Conservation (phyloP, 2,113 vertebrate genomes). For the Microcebus murinus region DNA sequence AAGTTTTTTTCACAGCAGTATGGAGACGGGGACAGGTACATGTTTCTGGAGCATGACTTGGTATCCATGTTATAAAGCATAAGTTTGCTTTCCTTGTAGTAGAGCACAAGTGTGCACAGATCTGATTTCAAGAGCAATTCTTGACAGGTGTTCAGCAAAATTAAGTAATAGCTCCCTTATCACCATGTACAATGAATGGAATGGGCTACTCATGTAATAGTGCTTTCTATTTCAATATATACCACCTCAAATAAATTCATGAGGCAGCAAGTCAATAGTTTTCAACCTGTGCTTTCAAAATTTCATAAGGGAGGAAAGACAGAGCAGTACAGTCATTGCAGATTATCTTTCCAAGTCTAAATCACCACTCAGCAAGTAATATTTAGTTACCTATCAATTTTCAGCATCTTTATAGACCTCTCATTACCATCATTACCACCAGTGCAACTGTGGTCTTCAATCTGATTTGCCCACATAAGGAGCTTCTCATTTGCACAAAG, state of each 20-base stretch:
- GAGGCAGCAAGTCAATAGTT: constrained; percentile 49
- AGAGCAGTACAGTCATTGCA: background rate
- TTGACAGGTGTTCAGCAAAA: constrained; percentile 51
- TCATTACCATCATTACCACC: background rate
- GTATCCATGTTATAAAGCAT: background rate
- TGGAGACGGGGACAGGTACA: background rate
- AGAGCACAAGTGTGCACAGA: background rate
- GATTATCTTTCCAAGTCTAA: constrained; percentile 54
- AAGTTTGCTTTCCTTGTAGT: constrained; percentile 10
- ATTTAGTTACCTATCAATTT: constrained; percentile 4
- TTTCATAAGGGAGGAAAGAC: constrained; percentile 39
- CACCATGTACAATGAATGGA: constrained; percentile 48
- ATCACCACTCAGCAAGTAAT: background rate
- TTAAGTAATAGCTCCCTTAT: constrained; percentile 68
- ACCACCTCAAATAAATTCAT: constrained; percentile 56
- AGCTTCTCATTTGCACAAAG: background rate
- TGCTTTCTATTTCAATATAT: constrained; percentile 63
- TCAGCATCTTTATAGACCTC: background rate
- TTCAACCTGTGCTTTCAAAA: constrained; percentile 64
- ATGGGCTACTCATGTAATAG: constrained; percentile 33
- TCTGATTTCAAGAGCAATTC: constrained; percentile 43
- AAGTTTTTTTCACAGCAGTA: background rate
- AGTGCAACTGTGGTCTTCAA: background rate
- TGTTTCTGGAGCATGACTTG: background rate
- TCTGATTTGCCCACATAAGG: background rate